phyloP scores from a whole-genome alignment of 2,113 vertebrate species.

The Pavo muticus region DNA sequence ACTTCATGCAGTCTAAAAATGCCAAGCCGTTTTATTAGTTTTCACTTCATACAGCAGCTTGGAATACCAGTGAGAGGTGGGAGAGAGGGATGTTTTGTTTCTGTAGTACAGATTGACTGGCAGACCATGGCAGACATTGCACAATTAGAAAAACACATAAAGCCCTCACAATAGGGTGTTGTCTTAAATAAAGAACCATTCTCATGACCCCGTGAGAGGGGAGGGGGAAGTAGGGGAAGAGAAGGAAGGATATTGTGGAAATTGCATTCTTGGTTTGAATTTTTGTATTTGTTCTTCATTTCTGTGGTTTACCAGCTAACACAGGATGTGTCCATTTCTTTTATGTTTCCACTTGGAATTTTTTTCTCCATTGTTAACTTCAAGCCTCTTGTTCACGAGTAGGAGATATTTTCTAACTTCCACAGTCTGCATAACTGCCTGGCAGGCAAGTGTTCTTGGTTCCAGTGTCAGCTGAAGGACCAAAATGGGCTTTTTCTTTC shows the following conservation, averaged over 20 bases:
- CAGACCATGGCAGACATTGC: not conserved
- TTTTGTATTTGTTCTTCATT: constrained; percentile 25
- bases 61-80: not conserved
- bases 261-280: constrained; percentile 1
- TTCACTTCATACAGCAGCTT: not conserved
- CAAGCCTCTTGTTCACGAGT: not conserved
- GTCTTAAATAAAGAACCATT: not conserved
- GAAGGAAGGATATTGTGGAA: constrained; percentile 37
- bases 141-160: not conserved
- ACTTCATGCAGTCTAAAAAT: not conserved
- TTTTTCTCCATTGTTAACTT: constrained; percentile 37
- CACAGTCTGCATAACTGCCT: not conserved
- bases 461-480: not conserved
- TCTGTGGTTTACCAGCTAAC: not conserved
- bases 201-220: not conserved
- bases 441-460: not conserved
- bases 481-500: not conserved
- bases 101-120: not conserved
- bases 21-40: not conserved
- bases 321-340: not conserved
- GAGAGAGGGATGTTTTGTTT: not conserved
- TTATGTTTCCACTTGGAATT: constrained; percentile 19
- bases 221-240: not conserved
- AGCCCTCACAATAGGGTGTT: not conserved
- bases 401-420: not conserved